Base-by-base conservation (phyloP, 2,888 invertebrate species). In the Scrobipalpa atriplicella region DNA sequence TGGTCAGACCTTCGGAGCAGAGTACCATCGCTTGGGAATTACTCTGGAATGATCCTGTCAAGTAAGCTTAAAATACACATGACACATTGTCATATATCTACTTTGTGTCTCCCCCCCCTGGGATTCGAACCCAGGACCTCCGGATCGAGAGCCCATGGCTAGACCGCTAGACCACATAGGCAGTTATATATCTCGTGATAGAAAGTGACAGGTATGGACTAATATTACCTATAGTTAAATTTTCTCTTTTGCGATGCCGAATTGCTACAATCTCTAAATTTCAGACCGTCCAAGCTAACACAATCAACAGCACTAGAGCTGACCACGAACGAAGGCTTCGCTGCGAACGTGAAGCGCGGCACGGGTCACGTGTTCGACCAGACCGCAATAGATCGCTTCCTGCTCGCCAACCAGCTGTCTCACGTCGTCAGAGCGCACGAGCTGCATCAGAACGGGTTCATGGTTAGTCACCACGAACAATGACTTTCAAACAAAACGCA, bases 21-120 rank as follows among this genome's bases (percentile, higher is more conserved):
- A 95, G 95, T 81, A 92, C 94, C n/a, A 85, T 96, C 65, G 96
- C 96, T 0, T 96, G 96, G 96, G 96, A 96, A 77, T 85, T 96
- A 21, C 91, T 96, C 86, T 96, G 96, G 96, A 96, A 96, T 81
- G 96, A 96, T 79, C 96, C 96, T 0, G 81, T 95, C 64, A 93
- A 92, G 93, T 94, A 74, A 75, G 80, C 52, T 16, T 9, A n/a
- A n/a, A 18, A 54, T 47, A 47, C 16, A 16, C 11, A 39, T n/a
- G n/a, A n/a, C n/a, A n/a, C n/a, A n/a, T n/a, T n/a, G n/a, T n/a
- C n/a, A n/a, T n/a, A n/a, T n/a, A n/a, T n/a, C n/a, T n/a, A n/a
- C n/a, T n/a, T n/a, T n/a, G n/a, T n/a, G n/a, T n/a, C n/a, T n/a
- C n/a, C n/a, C n/a, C n/a, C n/a, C n/a, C n/a, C n/a, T n/a, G n/a